Percentiles rank a stretch among this genome's conserved stretches.
Conservation (phyloP, 2,797 vertebrate genomes). For the Euthynnus affinis region DNA sequence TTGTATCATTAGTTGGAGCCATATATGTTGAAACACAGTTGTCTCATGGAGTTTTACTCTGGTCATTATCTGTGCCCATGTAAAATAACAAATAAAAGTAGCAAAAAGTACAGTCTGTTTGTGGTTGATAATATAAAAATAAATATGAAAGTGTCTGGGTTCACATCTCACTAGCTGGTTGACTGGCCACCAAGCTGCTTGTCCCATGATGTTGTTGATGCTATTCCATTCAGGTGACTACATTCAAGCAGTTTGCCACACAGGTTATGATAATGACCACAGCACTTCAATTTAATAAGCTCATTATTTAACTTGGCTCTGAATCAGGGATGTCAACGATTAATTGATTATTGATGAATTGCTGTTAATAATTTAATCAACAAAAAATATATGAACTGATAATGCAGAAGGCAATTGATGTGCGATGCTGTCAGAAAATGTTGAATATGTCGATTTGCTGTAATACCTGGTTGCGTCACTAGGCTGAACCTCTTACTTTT, state of each 20-base stretch:
- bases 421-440: too few species aligned
- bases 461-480: too few species aligned
- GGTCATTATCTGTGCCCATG: constrained; percentile 4
- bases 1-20: constrained; percentile 20
- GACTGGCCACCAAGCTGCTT: too few species aligned
- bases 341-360: too few species aligned
- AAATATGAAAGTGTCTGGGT: background rate
- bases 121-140: background rate
- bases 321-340: too few species aligned
- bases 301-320: too few species aligned
- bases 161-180: constrained; percentile 7
- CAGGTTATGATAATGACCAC: constrained; percentile 74
- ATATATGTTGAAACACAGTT: background rate
- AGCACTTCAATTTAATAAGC: constrained; percentile 73
- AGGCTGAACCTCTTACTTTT: too few species aligned
- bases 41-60: background rate
- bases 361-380: too few species aligned
- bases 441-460: too few species aligned
- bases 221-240: constrained; percentile 48
- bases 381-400: too few species aligned
- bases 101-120: background rate
- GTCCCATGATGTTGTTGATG: too few species aligned
- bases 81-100: constrained; percentile 8
- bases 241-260: constrained; percentile 58
- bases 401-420: too few species aligned